phyloP scores from a whole-genome alignment of 2,888 invertebrate species.

The Zygogramma bicolorata region DNA sequence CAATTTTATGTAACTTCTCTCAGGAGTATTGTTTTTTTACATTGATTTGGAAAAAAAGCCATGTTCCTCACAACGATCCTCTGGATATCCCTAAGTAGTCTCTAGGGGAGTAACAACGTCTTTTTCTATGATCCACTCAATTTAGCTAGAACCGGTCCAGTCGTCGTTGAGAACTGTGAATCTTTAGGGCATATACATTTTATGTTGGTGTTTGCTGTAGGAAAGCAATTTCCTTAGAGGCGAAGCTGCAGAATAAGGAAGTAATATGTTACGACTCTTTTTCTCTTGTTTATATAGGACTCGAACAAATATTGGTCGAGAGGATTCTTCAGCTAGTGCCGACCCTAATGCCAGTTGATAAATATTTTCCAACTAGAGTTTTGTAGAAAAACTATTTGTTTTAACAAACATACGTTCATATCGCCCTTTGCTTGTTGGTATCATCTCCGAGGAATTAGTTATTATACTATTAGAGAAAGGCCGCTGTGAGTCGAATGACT shows the following conservation, averaged over 20 bases:
- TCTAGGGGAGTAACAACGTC: background rate
- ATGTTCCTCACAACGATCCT: no score
- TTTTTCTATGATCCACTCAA: background rate
- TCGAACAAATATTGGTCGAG: constrained; percentile 4
- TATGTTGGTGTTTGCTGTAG: constrained; percentile 29
- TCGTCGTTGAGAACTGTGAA: background rate
- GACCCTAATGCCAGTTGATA: background rate
- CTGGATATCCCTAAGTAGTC: no score
- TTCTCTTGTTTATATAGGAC: constrained; percentile 29
- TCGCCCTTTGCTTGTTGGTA: background rate
- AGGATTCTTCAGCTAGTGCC: background rate
- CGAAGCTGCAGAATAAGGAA: constrained; percentile 33
- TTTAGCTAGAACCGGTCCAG: constrained; percentile 6
- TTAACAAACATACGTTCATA: background rate
- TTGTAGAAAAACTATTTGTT: background rate
- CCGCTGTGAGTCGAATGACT: no score
- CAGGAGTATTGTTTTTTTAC: no score
- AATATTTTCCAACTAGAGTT: background rate
- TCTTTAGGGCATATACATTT: background rate
- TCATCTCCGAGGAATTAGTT: no score
- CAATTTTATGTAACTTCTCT: no score
- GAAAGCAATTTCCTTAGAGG: constrained; percentile 38
- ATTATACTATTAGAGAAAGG: no score
- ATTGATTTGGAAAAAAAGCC: no score
- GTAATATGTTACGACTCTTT: constrained; percentile 21